Base-by-base conservation (phyloP, 2,888 invertebrate species). In the Drosophila cognata region DNA sequence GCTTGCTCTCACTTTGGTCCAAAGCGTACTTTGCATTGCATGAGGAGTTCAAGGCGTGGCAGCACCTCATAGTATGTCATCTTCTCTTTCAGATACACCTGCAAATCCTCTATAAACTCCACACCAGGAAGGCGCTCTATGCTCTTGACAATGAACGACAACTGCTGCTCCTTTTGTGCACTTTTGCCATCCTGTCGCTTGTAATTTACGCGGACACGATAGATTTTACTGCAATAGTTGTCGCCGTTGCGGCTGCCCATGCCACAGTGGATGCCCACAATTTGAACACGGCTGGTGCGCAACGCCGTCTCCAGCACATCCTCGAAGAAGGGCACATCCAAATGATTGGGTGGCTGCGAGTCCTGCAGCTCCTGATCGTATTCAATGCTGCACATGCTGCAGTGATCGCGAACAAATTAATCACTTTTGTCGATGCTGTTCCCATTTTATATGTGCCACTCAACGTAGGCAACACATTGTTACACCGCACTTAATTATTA, bases 71-170 rank as follows among this genome's bases (percentile, higher is more conserved):
- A 66, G 51, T 79, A 94, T 77, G 93, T 92, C 74, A 91, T 84
- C 46, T 91, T 92, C 85, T 94, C 94, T 72, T 93, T 94, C 18
- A 91, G 85, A 59, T 93, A 94, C 13, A 94, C 91, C 50, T 93
- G 92, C n/a, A 93, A 35, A 21, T 93, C 94, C 77, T 82, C 92
- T 58, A 93, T 84, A 46, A 91, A 91, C 33, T 82, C 77, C 1
- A 79, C 62, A 0, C 77, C 71, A 2, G 86, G 81, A 5, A 71
- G 57, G 4, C 64, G 77, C 8, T 89, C 87, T 60, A 93, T 90
- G 11, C 70, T 79, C 68, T 83, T 88, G 3, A 88, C 80, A 6
- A 88, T 88, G 0, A 89, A 74, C 0, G 62, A 28, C 57, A 79
- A 31, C 48, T 71, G 31, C 5, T 78, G 52, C 1, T 55, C 56